A percentile compares a stretch with the other conserved stretches of the same genome.
phyloP scores from a whole-genome alignment of 2,797 vertebrate species.

The Aplochiton taeniatus region DNA sequence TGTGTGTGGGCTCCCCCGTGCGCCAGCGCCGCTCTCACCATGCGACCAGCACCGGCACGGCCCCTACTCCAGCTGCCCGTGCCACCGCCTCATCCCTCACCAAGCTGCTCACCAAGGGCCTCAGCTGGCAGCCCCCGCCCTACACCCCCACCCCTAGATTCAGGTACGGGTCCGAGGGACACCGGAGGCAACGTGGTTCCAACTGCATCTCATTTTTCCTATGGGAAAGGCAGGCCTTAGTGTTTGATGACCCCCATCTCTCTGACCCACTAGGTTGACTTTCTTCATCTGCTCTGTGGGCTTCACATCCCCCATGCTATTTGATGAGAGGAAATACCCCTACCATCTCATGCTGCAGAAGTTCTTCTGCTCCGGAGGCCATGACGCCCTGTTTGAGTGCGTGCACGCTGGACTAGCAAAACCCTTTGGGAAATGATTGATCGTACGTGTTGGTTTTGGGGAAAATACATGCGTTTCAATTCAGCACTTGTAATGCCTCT shows the following conservation, averaged over 20 bases:
- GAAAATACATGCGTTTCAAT: neutral
- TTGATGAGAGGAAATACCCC: constrained; percentile 95
- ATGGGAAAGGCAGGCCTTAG: neutral
- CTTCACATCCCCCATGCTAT: constrained; percentile 96
- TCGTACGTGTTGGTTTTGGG: too few species aligned
- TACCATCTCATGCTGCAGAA: constrained; percentile 98
- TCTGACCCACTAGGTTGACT: constrained; percentile 78
- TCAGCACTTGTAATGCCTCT: constrained; percentile 1
- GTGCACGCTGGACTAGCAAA: constrained; percentile 34
- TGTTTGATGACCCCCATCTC: neutral
- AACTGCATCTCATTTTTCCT: neutral
- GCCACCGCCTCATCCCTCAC: constrained; percentile 94
- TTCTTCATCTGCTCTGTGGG: constrained; percentile 98
- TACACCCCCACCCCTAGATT: constrained; percentile 94
- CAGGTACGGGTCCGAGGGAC: constrained; percentile 68
- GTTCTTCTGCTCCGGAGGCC: constrained; percentile 94
- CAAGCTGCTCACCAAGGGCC: constrained; percentile 92
- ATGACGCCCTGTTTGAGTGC: constrained; percentile 97
- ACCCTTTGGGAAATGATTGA: too few species aligned
- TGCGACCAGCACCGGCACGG: constrained; percentile 90
- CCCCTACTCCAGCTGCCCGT: constrained; percentile 90
- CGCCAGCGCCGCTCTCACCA: constrained; percentile 93
- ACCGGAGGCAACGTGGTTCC: neutral
- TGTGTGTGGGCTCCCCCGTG: constrained; percentile 95
- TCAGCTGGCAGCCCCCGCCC: constrained; percentile 93